Percentiles rank a stretch among this genome's conserved stretches.
Evolutionary conservation across 2,113 vertebrate genomes (phyloP).

Genomic region (Spea multiplicata): DNA sequence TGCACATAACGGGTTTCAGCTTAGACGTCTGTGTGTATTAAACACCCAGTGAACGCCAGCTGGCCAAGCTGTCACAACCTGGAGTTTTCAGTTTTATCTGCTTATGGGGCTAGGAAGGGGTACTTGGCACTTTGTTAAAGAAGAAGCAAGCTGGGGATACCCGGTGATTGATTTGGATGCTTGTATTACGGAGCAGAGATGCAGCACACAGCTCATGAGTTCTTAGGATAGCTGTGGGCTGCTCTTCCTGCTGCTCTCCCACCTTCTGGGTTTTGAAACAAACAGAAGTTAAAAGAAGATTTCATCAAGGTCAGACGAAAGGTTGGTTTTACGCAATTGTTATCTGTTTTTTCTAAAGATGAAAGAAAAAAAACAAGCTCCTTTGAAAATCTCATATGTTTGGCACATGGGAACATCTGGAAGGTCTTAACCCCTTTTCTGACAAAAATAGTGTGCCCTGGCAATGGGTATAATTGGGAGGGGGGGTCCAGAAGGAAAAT

Average conservation of each 20-base stretch:
- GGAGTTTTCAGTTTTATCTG: slow-evolving; percentile 10
- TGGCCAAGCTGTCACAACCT: slow-evolving; percentile 11
- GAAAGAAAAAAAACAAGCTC: not conserved
- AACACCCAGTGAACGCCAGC: slow-evolving; percentile 24
- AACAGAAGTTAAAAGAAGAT: not conserved
- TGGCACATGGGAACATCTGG: slow-evolving; percentile 31
- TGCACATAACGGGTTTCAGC: slow-evolving; percentile 6
- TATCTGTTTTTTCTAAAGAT: slow-evolving; percentile 4
- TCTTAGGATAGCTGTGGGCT: not conserved
- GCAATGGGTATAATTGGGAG: not conserved
- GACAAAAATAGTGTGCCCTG: not conserved
- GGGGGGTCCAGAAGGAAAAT: not conserved
- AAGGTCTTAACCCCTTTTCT: slow-evolving; percentile 40
- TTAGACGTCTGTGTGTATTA: slow-evolving; percentile 12
- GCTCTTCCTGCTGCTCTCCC: not conserved
- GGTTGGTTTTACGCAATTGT: slow-evolving; percentile 23
- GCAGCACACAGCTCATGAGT: not conserved
- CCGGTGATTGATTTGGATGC: not conserved
- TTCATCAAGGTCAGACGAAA: not conserved
- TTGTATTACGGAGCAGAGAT: slow-evolving; percentile 1
- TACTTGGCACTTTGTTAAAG: slow-evolving; percentile 2
- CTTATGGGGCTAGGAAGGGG: slow-evolving; percentile 12
- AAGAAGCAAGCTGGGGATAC: slow-evolving; percentile 5
- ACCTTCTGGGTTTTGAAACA: not conserved
- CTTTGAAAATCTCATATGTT: slow-evolving; percentile 3